Base-by-base conservation (phyloP, 2,113 vertebrate species). In the Chlorodrepanis virens region DNA sequence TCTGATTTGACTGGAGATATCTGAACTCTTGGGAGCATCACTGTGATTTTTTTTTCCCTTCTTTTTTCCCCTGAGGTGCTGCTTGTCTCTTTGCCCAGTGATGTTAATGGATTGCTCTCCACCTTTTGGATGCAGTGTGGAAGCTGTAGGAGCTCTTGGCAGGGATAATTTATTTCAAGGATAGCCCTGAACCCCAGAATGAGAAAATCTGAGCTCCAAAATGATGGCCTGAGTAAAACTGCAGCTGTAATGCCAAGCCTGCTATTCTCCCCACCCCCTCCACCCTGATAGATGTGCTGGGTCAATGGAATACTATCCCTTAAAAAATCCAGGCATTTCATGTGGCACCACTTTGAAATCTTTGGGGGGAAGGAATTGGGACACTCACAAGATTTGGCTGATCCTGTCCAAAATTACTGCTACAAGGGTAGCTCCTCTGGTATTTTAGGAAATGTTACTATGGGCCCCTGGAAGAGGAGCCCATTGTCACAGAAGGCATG, bases 401-500 rank as follows among this genome's bases (percentile, higher is more conserved):
- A 23, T 40, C n/a, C 45, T 79, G 28, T 47, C 37, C 29, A 50
- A 65, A 86, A 71, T 16, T 64, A 20, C 68, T 2, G 17, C 59
- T 61, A 28, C 25, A 25, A 61, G 1, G 6, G 35, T 12, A 29
- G 11, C 10, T 71, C 39, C 49, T 31, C 1, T 31, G 35, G 21
- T 31, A 39, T 27, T 90, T 83, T 11, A n/a, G 79, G 67, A 80
- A 65, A 53, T 49, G 28, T 7, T 20, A 12, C 33, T 6, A 0
- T 49, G 39, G n/a, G 5, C 13, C 40, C 53, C 71, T 3, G 5
- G 64, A 57, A 86, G 42, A 77, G 45, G 45, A 83, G 10, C 61
- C 63, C 52, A 49, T 93, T 91, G 70, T 75, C 33, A 97, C 75
- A 65, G 69, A 18, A 79, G 69, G 72, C 89, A 93, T 24, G 29